These are phyloP conservation scores for Drosophila nikananu DNA, from an alignment of 1,140 invertebrate species.

Conservation along the genomic window DNA sequence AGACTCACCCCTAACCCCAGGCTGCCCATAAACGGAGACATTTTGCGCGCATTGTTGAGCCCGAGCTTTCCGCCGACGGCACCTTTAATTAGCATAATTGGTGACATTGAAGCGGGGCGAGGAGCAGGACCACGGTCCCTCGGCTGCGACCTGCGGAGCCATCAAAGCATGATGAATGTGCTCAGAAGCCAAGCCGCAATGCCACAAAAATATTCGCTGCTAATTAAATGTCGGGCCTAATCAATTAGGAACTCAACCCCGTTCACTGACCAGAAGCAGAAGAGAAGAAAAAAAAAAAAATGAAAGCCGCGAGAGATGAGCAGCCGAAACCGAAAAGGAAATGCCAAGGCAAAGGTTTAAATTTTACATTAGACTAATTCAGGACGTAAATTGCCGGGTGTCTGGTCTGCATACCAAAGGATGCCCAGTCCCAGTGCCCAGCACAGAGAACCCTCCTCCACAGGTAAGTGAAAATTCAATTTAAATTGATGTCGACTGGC, in stretches of 20 bases:
- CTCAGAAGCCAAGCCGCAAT: conserved; percentile 42
- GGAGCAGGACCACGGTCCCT: background rate
- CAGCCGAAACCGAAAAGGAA: conserved; percentile 17
- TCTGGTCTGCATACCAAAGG: conserved; percentile 71
- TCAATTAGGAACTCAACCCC: conserved; percentile 57
- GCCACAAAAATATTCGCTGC: conserved; percentile 53
- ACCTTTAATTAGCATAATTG: conserved; percentile 81
- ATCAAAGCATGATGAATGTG: conserved; percentile 63
- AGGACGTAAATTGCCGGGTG: conserved; percentile 74
- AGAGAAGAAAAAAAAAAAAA: background rate
- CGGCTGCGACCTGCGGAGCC: conserved; percentile 12
- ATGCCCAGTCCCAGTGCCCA: conserved; percentile 4
- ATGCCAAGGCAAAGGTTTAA: conserved; percentile 40
- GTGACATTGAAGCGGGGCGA: conserved; percentile 52
- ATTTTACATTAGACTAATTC: conserved; percentile 84
- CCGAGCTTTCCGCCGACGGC: conserved; percentile 33
- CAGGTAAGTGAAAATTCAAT: conserved; percentile 83
- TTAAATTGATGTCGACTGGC: conserved; percentile 82
- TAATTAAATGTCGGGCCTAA: conserved; percentile 77
- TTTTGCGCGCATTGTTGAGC: conserved; percentile 74
- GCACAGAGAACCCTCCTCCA: conserved; percentile 16
- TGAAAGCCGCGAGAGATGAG: conserved; percentile 13
- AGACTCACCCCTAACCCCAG: conserved; percentile 30
- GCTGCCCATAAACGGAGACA: conserved; percentile 39
- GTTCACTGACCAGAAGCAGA: conserved; percentile 12